These are phyloP conservation scores for Heptranchias perlo DNA, from an alignment of 2,113 vertebrate genomes.

Conservation along the genomic window DNA sequence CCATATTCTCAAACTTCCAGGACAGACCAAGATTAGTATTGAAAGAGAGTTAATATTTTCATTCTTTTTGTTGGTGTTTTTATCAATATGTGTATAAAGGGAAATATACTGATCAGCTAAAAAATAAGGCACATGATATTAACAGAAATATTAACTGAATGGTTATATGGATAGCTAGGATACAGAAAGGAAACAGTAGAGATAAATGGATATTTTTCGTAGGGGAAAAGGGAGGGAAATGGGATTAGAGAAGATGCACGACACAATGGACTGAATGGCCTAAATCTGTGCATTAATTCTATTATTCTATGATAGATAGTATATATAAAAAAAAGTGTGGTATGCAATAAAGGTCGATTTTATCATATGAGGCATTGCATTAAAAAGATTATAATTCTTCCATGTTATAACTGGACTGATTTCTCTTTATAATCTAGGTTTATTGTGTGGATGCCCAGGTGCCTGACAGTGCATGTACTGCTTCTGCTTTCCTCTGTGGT, in stretches of 20 bases:
- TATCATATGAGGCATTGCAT: not conserved
- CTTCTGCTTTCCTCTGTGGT: constrained; percentile 35
- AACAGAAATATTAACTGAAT: not conserved
- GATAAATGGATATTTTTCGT: not conserved
- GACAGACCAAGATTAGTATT: not conserved
- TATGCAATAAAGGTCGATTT: not conserved
- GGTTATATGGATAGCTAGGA: not conserved
- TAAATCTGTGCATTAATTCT: not conserved
- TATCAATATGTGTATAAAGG: not conserved
- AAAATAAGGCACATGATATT: not conserved
- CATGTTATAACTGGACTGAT: not conserved
- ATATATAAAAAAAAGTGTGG: not conserved
- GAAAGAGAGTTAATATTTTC: not conserved
- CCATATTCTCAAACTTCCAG: too few species aligned
- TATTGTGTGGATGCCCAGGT: constrained; percentile 27
- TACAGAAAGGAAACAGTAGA: not conserved
- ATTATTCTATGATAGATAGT: not conserved
- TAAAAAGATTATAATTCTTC: not conserved
- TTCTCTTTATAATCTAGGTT: not conserved
- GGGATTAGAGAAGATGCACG: not conserved
- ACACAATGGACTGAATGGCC: not conserved
- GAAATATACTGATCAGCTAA: not conserved
- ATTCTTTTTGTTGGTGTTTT: not conserved
- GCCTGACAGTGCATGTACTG: constrained; percentile 21
- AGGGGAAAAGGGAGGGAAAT: not conserved